A percentile compares a stretch with the other conserved stretches of the same genome.
Evolutionary conservation across 1,140 invertebrate species (phyloP).

Genomic region (Planococcus citri): DNA sequence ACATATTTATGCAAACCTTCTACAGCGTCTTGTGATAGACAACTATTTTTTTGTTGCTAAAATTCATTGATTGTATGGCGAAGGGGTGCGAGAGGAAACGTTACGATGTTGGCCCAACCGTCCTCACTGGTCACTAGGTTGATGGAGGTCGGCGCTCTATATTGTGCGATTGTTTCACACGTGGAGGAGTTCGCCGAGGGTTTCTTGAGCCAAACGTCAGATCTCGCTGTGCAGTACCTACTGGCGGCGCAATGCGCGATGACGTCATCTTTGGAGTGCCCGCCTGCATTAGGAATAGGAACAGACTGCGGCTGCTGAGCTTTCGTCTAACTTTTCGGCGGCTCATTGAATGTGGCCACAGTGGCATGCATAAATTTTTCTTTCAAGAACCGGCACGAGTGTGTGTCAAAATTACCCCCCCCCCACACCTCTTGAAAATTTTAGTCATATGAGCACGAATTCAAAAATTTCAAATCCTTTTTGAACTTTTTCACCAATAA

Average conservation of each 20-base stretch:
- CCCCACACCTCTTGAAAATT: too few species aligned
- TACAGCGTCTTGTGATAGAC: not conserved
- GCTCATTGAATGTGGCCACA: too few species aligned
- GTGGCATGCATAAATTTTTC: too few species aligned
- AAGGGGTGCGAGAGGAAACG: not conserved
- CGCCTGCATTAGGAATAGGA: too few species aligned
- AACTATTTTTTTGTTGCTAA: not conserved
- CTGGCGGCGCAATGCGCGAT: not conserved
- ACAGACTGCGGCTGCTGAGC: too few species aligned
- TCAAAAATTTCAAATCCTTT: too few species aligned
- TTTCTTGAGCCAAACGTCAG: not conserved
- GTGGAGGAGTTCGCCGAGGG: conserved; percentile 3
- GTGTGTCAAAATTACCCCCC: too few species aligned
- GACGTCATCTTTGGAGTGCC: not conserved
- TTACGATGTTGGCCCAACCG: conserved; percentile 16
- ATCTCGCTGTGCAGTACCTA: not conserved
- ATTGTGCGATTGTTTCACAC: not conserved
- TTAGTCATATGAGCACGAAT: too few species aligned
- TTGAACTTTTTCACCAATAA: too few species aligned
- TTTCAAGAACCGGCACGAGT: too few species aligned
- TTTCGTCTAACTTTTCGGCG: too few species aligned
- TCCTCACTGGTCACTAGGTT: conserved; percentile 17
- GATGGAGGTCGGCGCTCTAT: conserved; percentile 15
- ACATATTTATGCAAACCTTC: not conserved
- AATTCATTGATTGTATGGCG: not conserved